Conservation (phyloP, 2,797 vertebrate genomes). For the Spatula clypeata region DNA sequence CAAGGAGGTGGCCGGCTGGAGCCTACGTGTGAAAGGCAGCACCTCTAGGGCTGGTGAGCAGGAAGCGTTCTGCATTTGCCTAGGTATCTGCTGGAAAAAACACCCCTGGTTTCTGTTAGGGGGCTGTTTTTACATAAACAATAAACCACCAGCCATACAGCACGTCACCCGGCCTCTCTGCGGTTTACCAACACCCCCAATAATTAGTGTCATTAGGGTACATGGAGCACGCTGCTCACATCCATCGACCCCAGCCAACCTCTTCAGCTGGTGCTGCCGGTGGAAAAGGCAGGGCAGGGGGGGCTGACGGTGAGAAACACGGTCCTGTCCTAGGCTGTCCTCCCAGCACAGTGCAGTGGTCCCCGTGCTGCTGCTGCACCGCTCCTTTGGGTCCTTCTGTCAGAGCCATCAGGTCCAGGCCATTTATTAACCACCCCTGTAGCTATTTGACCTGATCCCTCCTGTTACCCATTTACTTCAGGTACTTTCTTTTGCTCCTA, state of each 20-base stretch:
- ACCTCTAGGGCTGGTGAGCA: not conserved
- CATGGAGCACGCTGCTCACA: fast-evolving
- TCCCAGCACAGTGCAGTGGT: not conserved
- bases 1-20: not conserved
- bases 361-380: fast-evolving
- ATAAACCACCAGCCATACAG: fast-evolving
- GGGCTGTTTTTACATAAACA: not conserved
- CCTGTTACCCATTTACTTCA: not conserved
- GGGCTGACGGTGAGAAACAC: not conserved
- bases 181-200: not conserved
- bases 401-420: fast-evolving
- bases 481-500: not conserved
- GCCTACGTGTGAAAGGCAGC: not conserved
- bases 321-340: not conserved
- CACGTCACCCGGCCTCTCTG: not conserved
- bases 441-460: not conserved
- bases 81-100: not conserved
- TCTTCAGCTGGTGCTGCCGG: not conserved
- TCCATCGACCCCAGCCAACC: not conserved
- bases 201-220: not conserved
- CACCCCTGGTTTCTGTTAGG: not conserved
- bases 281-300: not conserved
- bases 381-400: not conserved
- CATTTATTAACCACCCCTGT: not conserved
- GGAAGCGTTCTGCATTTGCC: not conserved